These are phyloP conservation scores for Motacilla alba DNA, from an alignment of 2,113 vertebrate genomes.

Conservation along the genomic window DNA sequence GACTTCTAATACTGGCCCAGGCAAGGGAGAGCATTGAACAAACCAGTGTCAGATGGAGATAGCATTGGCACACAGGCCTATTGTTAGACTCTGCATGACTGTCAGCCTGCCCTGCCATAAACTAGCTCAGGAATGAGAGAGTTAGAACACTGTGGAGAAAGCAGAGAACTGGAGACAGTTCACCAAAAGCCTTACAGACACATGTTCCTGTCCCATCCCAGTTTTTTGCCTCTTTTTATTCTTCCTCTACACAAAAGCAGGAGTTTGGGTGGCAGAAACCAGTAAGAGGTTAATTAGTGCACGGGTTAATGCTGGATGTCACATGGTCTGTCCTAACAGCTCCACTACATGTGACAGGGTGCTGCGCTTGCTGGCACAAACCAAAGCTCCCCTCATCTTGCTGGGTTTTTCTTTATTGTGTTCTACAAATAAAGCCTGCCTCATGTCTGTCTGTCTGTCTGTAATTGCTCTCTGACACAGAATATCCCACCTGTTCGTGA, in stretches of 20 bases:
- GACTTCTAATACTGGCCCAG: neutral
- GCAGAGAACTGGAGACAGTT: neutral
- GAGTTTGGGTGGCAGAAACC: neutral
- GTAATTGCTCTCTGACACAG: neutral
- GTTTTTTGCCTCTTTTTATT: neutral
- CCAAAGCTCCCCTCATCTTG: neutral
- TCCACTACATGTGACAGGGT: neutral
- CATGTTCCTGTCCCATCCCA: neutral
- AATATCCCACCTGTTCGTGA: neutral
- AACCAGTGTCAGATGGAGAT: neutral
- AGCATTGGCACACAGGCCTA: neutral
- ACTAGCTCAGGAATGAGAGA: neutral
- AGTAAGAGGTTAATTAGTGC: neutral
- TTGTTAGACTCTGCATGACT: accelerated
- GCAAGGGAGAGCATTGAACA: neutral
- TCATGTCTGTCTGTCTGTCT: neutral
- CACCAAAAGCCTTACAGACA: neutral
- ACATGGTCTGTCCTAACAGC: neutral
- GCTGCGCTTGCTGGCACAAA: neutral
- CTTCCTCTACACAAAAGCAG: neutral
- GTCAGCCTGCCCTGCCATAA: neutral
- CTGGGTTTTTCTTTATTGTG: neutral
- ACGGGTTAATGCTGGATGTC: neutral
- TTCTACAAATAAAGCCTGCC: neutral
- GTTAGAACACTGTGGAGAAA: neutral